Percentiles rank a stretch among this genome's conserved stretches.
Conservation (phyloP, 1,140 invertebrate genomes). For the Bradynema listronoti region DNA sequence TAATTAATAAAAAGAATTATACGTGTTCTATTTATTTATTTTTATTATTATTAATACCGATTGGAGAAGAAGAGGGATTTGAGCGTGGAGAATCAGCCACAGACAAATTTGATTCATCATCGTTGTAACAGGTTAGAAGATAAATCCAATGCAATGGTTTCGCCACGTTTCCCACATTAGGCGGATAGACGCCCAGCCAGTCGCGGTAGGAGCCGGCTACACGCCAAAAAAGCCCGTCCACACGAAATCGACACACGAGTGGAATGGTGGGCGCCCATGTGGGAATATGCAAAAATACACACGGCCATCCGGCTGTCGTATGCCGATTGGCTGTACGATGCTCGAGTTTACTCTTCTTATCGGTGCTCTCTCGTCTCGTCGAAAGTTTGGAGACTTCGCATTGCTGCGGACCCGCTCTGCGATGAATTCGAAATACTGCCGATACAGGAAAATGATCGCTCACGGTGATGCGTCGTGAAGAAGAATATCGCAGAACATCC, state of each 20-base stretch:
- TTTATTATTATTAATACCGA: neutral
- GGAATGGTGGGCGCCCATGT: slow-evolving; percentile 16
- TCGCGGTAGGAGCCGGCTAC: slow-evolving; percentile 13
- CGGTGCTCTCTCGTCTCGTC: no score
- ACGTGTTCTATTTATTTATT: neutral
- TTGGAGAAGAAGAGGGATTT: neutral
- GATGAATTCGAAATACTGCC: slow-evolving; percentile 11
- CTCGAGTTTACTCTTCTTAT: no score
- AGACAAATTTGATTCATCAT: slow-evolving; percentile 6
- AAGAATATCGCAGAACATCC: slow-evolving; percentile 4
- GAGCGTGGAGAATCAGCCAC: neutral
- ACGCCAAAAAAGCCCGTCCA: slow-evolving; percentile 14
- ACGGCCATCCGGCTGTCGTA: no score
- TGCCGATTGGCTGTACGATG: no score
- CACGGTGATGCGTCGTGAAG: slow-evolving; percentile 16
- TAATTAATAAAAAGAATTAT: no score
- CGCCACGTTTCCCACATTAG: slow-evolving; percentile 2
- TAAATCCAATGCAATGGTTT: slow-evolving; percentile 24
- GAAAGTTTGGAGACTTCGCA: no score
- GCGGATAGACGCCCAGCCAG: slow-evolving; percentile 26
- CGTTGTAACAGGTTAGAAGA: slow-evolving; percentile 22
- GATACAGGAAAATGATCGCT: slow-evolving; percentile 28
- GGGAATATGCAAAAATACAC: slow-evolving; percentile 25
- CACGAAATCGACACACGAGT: slow-evolving; percentile 21
- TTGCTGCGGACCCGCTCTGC: neutral